These are phyloP conservation scores for Neogale vison DNA, from an alignment of 2,113 vertebrate species.

Conservation along the genomic window DNA sequence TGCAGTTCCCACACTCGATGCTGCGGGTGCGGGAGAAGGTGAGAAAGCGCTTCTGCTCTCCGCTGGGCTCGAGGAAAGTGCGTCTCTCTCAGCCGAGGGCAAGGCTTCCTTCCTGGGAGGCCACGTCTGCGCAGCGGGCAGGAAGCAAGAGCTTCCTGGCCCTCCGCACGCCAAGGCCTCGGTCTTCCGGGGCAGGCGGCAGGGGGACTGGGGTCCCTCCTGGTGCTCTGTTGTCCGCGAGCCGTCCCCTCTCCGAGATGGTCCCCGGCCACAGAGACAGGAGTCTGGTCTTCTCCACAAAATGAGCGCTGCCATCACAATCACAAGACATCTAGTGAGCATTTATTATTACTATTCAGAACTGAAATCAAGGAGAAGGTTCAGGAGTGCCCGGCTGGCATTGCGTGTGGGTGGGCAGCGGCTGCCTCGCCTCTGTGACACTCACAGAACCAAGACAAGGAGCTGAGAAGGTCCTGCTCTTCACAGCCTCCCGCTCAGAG, in stretches of 20 bases:
- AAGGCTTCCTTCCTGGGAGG: neutral
- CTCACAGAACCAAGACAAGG: accelerated
- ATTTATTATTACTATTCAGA: neutral
- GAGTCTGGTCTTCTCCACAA: neutral
- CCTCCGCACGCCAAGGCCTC: accelerated
- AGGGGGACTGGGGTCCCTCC: accelerated
- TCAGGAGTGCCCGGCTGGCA: accelerated
- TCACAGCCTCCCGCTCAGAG: neutral
- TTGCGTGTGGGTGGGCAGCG: accelerated
- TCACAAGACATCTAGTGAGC: neutral
- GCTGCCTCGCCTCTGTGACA: accelerated
- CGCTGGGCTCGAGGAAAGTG: accelerated
- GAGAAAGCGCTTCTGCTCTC: neutral
- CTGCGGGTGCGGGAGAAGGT: accelerated
- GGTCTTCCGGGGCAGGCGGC: neutral
- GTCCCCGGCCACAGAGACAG: neutral
- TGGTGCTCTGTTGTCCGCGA: accelerated
- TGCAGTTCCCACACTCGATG: too few relatives aligned
- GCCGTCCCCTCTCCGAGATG: accelerated
- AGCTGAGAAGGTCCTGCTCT: neutral
- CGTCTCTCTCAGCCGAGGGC: accelerated
- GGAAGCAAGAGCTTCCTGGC: neutral
- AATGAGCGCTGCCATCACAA: accelerated
- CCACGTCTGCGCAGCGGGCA: neutral
- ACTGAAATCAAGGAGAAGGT: neutral